Evolutionary conservation across 2,113 vertebrate species (phyloP).

Genomic region (Paradisaea rubra): DNA sequence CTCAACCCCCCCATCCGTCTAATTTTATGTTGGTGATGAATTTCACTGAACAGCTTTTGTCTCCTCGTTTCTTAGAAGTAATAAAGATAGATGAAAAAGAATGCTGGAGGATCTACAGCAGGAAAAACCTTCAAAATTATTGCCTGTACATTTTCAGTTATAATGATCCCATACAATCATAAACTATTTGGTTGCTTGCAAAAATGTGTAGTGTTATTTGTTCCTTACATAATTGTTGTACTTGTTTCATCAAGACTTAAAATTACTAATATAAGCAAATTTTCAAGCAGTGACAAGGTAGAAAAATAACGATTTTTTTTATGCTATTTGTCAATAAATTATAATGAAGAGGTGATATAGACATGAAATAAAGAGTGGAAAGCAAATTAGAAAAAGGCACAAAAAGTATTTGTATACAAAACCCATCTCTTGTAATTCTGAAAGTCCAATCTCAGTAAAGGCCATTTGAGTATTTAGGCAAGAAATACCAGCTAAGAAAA

Average conservation of each 20-base stretch:
- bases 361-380: background rate
- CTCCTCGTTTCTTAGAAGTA: background rate
- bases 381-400: background rate
- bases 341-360: background rate
- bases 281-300: background rate
- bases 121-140: background rate
- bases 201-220: background rate
- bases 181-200: background rate
- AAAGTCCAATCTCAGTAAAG: background rate
- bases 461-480: background rate
- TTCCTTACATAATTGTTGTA: background rate
- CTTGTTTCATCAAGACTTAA: background rate
- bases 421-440: background rate
- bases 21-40: constrained; percentile 2
- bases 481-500: background rate
- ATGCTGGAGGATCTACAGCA: background rate
- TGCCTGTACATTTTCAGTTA: background rate
- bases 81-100: background rate
- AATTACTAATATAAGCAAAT: background rate
- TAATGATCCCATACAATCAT: background rate
- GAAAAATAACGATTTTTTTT: background rate
- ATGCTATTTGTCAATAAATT: background rate
- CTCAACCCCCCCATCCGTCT: background rate
- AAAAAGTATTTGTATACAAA: background rate
- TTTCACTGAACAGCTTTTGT: background rate